A percentile compares a stretch with the other conserved stretches of the same genome.
Evolutionary conservation across 1,140 invertebrate species (phyloP).

Genomic region (Drosophila obscura): DNA sequence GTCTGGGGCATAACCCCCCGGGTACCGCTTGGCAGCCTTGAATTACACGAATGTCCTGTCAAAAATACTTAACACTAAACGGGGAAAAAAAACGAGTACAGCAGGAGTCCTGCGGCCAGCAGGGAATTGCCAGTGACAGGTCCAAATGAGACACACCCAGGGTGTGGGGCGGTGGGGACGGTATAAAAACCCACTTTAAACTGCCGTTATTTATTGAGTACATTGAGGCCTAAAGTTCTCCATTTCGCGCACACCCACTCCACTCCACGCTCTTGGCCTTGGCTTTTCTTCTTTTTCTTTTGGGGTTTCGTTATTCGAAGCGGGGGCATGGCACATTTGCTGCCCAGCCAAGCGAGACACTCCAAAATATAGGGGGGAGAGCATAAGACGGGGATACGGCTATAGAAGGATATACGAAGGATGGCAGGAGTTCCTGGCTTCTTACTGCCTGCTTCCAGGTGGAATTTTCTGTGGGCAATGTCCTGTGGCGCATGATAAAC

Average conservation of each 20-base stretch:
- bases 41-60: conserved; percentile 69
- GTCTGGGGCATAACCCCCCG: conserved; percentile 7
- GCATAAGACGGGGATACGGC: neutral
- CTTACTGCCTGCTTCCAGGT: conserved; percentile 41
- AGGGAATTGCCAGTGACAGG: conserved; percentile 44
- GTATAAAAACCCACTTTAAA: conserved; percentile 39
- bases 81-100: conserved; percentile 6
- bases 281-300: conserved; percentile 9
- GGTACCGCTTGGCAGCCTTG: conserved; percentile 30
- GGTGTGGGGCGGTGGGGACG: neutral
- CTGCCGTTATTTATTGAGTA: conserved; percentile 67
- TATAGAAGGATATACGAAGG: neutral
- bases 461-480: conserved; percentile 62
- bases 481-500: conserved; percentile 75
- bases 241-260: neutral
- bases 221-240: conserved; percentile 48
- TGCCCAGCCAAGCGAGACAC: conserved; percentile 64
- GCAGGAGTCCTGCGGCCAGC: conserved; percentile 24
- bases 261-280: conserved; percentile 8
- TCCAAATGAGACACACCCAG: conserved; percentile 41
- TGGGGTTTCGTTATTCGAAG: conserved; percentile 59
- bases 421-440: neutral
- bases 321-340: conserved; percentile 70
- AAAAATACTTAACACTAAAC: conserved; percentile 62
- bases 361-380: conserved; percentile 20